Base-by-base conservation (phyloP, 2,797 vertebrate species). In the Cyprinodon diabolis region DNA sequence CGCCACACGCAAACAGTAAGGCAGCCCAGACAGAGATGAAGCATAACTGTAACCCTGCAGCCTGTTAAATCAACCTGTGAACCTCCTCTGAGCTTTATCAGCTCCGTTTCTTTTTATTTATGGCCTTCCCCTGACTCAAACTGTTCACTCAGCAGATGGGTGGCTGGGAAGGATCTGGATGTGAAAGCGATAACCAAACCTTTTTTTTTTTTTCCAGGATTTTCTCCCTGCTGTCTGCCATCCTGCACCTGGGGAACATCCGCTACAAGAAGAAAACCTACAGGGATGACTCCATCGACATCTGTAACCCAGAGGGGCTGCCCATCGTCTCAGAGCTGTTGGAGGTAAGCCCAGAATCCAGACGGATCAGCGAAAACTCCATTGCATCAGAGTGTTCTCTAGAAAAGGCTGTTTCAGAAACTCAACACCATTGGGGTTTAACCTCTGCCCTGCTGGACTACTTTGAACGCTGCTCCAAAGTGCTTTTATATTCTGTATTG, bases 241-340 rank as follows among this genome's bases (percentile, higher is more conserved):
- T 99, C 81, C 94, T 99, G 21, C 97, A 99, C 83, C 94, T 99
- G 92, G 98, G 98, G 21, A 99, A 99, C 88, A 99, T 99, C 86
- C 92, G 96, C 72, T 99, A 99, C 91, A 99, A 99, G 78, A 99
- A 96, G 94, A 99, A 99, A 85, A 96, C 97, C 1, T 98, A 97
- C 85, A 91, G 98, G 52, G 98, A 99, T 55, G 98, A 99, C 90
- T 98, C 97, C 58, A 99, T 98, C 1, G 98, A 99, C 83, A 98
- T 99, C 89, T 97, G 96, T 74, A 99, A 99, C 88, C 96, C 94
- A n/a, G 98, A 99, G 82, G 92, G 96, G 69, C 94, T 99, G 30
- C 97, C 96, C 1, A 84, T 97, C 0, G 97, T 99, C 78, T 99
- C 98, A 0, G 96, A 98, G 17, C 95, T 99, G 80, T 92, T 99